Percentiles rank a stretch among this genome's conserved stretches.
Evolutionary conservation across 2,113 vertebrate species (phyloP).

Genomic region (Scolopax mira): DNA sequence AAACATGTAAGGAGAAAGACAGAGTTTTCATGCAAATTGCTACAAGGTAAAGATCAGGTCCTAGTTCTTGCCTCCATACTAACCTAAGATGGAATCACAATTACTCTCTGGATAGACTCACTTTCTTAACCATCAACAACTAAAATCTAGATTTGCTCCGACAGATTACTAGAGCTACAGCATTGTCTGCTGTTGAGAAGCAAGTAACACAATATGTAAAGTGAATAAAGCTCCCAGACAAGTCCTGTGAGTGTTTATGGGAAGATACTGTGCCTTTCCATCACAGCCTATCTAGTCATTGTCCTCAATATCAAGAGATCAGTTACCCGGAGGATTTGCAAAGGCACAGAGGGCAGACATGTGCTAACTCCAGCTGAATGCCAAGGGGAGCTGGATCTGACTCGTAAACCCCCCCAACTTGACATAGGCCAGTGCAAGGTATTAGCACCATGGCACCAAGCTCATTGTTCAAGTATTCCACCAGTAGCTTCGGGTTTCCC

Average conservation of each 20-base stretch:
- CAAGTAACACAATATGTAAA: background rate
- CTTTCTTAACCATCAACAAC: background rate
- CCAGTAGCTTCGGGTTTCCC: background rate
- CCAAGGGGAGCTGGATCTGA: background rate
- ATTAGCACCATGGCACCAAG: background rate
- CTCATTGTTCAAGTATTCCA: background rate
- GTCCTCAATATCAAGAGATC: background rate
- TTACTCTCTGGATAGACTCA: background rate
- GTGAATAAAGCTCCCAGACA: background rate
- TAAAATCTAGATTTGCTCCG: background rate
- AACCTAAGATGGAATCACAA: background rate
- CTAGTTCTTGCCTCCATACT: background rate
- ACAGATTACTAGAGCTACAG: background rate
- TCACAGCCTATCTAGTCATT: background rate
- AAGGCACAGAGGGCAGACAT: background rate
- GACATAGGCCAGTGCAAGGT: background rate
- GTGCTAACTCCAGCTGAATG: conserved; percentile 1
- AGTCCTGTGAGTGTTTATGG: background rate
- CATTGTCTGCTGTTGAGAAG: background rate
- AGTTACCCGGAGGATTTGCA: background rate
- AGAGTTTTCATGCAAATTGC: background rate
- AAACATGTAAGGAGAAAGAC: background rate
- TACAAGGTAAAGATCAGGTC: background rate
- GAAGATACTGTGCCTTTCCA: background rate
- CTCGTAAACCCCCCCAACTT: background rate